Evolutionary conservation across 2,888 invertebrate genomes (phyloP).

Genomic region (Ctenicera cuprea): DNA sequence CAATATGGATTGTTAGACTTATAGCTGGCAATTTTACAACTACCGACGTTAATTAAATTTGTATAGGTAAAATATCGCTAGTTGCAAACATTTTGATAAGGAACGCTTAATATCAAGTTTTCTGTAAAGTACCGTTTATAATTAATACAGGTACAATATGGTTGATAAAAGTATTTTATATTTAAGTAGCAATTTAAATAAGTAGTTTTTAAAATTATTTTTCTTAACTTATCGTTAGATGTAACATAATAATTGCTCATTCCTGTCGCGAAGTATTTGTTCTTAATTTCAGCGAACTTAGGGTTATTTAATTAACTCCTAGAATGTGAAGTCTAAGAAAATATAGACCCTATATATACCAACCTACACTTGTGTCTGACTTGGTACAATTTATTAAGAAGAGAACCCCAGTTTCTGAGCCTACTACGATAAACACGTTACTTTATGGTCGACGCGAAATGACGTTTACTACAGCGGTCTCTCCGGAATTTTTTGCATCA

Average conservation of each 20-base stretch:
- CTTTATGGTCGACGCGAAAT: constrained; percentile 59
- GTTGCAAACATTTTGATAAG: no score
- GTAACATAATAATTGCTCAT: no score
- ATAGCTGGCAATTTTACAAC: constrained; percentile 8
- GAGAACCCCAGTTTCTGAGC: constrained; percentile 50
- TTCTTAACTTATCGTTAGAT: no score
- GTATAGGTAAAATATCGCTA: background rate
- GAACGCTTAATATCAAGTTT: no score
- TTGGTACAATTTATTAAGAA: constrained; percentile 54
- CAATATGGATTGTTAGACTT: background rate
- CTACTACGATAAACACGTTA: constrained; percentile 61
- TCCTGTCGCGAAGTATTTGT: no score
- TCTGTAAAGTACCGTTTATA: no score
- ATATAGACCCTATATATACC: constrained; percentile 37
- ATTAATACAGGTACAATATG: no score
- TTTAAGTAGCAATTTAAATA: no score
- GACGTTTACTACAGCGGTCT: constrained; percentile 59
- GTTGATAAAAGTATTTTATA: no score
- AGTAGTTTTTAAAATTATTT: no score
- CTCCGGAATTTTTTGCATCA: constrained; percentile 54
- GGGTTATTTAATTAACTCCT: constrained; percentile 47
- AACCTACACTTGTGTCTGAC: constrained; percentile 52
- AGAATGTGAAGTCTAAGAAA: constrained; percentile 36
- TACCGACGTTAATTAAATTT: constrained; percentile 4
- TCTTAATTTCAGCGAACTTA: background rate